phyloP scores from a whole-genome alignment of 2,797 vertebrate genomes.

The Hipposideros larvatus region DNA sequence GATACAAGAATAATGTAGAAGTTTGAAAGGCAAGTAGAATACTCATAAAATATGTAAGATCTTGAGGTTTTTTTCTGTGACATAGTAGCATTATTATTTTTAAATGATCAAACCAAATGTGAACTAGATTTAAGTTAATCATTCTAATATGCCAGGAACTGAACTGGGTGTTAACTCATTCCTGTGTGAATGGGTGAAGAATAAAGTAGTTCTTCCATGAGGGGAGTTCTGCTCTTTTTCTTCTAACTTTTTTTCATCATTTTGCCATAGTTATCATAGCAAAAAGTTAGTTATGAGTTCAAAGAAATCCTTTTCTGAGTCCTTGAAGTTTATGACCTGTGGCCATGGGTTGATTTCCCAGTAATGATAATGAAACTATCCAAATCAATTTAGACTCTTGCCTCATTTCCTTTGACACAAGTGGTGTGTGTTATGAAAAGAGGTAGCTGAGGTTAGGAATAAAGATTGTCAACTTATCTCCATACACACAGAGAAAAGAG shows the following conservation, averaged over 20 bases:
- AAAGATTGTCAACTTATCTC: background rate
- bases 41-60: background rate
- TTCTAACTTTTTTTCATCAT: background rate
- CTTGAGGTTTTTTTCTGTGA: background rate
- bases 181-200: background rate
- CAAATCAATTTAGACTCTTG: background rate
- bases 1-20: background rate
- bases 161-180: background rate
- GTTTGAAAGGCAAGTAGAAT: background rate
- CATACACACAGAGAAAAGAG: background rate
- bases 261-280: background rate
- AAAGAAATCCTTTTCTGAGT: slow-evolving; percentile 29
- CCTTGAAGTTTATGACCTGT: background rate
- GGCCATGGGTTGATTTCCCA: background rate
- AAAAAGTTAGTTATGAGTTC: background rate
- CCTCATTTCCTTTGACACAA: background rate
- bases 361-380: background rate
- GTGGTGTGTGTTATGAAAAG: background rate
- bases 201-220: background rate
- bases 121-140: background rate
- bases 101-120: background rate
- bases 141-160: background rate
- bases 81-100: slow-evolving; percentile 28
- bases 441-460: background rate
- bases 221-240: background rate